These are phyloP conservation scores for Cervus canadensis DNA, from an alignment of 2,113 vertebrate species.

Conservation along the genomic window DNA sequence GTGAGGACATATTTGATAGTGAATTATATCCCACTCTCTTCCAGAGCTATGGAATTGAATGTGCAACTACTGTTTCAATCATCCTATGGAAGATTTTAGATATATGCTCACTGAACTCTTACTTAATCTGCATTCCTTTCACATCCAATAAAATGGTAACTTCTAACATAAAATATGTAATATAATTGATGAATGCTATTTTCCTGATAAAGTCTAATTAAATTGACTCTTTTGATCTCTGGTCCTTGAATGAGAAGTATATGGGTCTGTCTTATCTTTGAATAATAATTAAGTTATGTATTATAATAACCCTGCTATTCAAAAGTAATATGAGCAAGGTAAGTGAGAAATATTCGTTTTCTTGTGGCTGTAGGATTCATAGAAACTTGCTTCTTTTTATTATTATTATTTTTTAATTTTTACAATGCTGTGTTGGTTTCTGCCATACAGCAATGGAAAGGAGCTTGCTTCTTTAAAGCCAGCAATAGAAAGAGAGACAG, in stretches of 20 bases:
- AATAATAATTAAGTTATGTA: background rate
- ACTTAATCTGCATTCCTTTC: background rate
- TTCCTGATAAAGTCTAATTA: constrained; percentile 21
- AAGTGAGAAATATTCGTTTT: background rate
- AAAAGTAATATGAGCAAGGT: background rate
- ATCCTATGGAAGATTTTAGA: background rate
- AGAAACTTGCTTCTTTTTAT: background rate
- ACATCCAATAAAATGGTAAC: background rate
- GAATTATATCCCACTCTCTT: background rate
- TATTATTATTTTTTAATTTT: background rate
- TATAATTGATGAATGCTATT: background rate
- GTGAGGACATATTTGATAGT: background rate
- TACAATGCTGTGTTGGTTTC: background rate
- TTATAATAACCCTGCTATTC: background rate
- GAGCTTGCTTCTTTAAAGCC: background rate
- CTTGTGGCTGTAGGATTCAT: background rate
- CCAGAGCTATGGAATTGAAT: background rate
- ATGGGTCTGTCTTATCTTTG: background rate
- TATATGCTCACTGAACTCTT: background rate
- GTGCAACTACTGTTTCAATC: background rate
- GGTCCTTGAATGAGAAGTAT: background rate
- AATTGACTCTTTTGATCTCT: background rate
- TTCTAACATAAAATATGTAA: background rate
- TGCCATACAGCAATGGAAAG: background rate
- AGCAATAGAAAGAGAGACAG: background rate